phyloP scores from a whole-genome alignment of 1,140 invertebrate genomes.

The Akabosia matsudoensis region DNA sequence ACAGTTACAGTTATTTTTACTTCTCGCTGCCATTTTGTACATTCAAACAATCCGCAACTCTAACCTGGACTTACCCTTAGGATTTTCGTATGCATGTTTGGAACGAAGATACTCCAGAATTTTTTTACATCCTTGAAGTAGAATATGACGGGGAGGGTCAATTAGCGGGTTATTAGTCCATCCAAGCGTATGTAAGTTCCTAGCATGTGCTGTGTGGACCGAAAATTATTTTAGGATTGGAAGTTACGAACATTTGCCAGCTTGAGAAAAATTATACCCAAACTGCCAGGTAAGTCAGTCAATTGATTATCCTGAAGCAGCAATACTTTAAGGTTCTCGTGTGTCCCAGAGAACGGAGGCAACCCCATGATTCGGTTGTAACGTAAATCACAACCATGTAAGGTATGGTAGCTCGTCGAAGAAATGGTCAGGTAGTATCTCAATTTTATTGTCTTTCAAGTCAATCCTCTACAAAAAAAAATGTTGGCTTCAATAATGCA shows the following conservation, averaged over 20 bases:
- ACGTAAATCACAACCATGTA: neutral
- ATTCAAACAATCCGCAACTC: neutral
- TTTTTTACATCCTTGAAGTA: neutral
- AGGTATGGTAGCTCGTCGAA: conserved; percentile 11
- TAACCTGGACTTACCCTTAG: neutral
- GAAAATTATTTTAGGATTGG: too few relatives aligned
- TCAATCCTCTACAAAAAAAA: neutral
- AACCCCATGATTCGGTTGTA: neutral
- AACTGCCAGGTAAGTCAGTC: too few relatives aligned
- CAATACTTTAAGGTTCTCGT: neutral
- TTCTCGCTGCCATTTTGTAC: neutral
- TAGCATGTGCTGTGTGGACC: neutral
- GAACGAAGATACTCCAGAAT: neutral
- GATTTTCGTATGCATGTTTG: neutral
- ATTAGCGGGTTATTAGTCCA: neutral
- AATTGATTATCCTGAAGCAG: too few relatives aligned
- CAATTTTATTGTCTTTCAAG: conserved; percentile 8
- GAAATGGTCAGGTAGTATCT: conserved; percentile 3
- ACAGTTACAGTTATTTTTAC: too few relatives aligned
- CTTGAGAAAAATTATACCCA: too few relatives aligned
- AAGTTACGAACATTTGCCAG: too few relatives aligned
- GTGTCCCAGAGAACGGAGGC: neutral
- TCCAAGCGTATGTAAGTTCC: neutral
- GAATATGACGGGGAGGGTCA: neutral
- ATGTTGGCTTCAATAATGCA: neutral